A percentile compares a stretch with the other conserved stretches of the same genome.
phyloP scores from a whole-genome alignment of 2,888 invertebrate species.

The Ophion costatus region DNA sequence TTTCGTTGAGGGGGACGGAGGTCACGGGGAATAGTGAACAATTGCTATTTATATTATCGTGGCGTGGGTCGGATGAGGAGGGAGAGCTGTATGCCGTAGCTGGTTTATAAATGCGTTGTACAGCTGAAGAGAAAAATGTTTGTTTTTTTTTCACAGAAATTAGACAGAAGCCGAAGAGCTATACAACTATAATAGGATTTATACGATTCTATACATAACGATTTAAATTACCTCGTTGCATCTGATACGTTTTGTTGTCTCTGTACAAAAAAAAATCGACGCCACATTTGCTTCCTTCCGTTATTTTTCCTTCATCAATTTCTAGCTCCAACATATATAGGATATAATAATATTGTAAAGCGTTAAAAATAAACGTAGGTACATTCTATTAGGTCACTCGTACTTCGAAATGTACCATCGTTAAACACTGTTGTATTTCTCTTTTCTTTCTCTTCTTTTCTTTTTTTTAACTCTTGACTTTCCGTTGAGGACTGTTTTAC shows the following conservation, averaged over 20 bases:
- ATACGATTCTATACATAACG: constrained; percentile 56
- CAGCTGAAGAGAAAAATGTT: constrained; percentile 18
- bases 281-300: constrained; percentile 13
- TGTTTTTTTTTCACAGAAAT: constrained; percentile 42
- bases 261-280: constrained; percentile 56
- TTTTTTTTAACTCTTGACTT: constrained; percentile 22
- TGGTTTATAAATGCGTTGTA: constrained; percentile 33
- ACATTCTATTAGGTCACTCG: constrained; percentile 76
- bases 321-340: constrained; percentile 55
- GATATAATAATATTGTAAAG: constrained; percentile 71
- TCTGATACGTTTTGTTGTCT: constrained; percentile 66
- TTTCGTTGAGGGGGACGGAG: constrained; percentile 1
- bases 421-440: constrained; percentile 52
- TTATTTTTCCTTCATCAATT: constrained; percentile 54
- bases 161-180: constrained; percentile 52
- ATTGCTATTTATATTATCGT: constrained; percentile 13
- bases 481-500: constrained; percentile 4
- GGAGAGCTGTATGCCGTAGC: constrained; percentile 31
- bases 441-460: constrained; percentile 17
- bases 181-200: constrained; percentile 55
- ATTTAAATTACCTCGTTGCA: constrained; percentile 66
- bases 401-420: constrained; percentile 73
- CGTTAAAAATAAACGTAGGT: constrained; percentile 75
- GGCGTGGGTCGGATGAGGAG: background rate
- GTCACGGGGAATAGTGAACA: background rate